Evolutionary conservation across 2,113 vertebrate genomes (phyloP), one percentile per base, ranked within the genome.

Genomic region (Loxodonta africana): DNA sequence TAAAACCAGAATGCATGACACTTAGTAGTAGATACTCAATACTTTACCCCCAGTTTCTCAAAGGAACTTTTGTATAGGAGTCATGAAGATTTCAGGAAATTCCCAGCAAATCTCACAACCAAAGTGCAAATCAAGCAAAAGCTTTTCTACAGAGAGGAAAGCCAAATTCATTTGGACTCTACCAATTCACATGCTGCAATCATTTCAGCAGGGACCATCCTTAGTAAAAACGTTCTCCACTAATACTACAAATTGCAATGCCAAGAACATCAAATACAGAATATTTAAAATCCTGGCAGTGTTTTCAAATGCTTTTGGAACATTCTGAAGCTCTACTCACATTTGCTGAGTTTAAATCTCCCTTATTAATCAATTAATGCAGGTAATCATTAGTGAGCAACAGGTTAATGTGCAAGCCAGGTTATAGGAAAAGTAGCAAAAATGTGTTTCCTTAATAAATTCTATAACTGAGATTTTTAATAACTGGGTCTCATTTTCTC

Each of bases 21-120:
- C 74, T 67, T 67, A 63, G 21, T 0, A 71, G 12, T 80, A 92
- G 53, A 57, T 11, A 60, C 23, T 82, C 46, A 83, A 3, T 10
- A 62, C 30, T 46, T 30, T 33, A 86, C 8, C 46, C 8, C 28
- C 26, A 33, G 8, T 2, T 91, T 95, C 46, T 85, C 57, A 26
- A 67, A 77, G 78, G 53, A 74, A 8, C 8, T 57, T 57, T 28
- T 26, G 46, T 23, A 46, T 37, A 91, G 48, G 44, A 94, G 62
- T 92, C 84, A 80, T 33, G 51, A 93, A 71, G 53, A 69, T 63
- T 83, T 77, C 69, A 88, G 57, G 20, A 92, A 96, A 90, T 71
- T 88, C 30, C 74, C 78, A 74, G 81, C 25, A 94, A 71, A 92
- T 74, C 26, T 96, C 81, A 86, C 51, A 62, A 91, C 73, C 73